Percentiles rank a stretch among this genome's conserved stretches.
These are phyloP conservation scores for Drosophila orena DNA, from an alignment of 1,140 invertebrate genomes.

Conservation along the genomic window DNA sequence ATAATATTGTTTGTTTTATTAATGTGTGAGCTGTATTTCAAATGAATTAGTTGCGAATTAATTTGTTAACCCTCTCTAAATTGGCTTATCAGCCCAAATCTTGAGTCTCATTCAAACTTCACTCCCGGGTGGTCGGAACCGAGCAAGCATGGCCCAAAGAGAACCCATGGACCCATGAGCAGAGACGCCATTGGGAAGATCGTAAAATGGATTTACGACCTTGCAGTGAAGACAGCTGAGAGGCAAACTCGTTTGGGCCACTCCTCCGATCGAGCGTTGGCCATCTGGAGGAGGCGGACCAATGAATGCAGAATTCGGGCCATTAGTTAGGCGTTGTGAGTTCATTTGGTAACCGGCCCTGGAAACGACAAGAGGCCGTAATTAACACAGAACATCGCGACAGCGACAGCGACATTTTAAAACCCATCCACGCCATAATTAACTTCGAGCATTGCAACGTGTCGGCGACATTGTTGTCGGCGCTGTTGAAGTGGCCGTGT, in stretches of 20 bases:
- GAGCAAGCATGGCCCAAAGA: constrained; percentile 21
- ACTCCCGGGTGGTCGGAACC: constrained; percentile 32
- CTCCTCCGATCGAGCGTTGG: constrained; percentile 40
- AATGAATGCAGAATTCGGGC: constrained; percentile 67
- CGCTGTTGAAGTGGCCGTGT: constrained; percentile 44
- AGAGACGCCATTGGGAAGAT: constrained; percentile 69
- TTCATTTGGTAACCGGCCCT: constrained; percentile 17
- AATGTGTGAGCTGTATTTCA: not conserved
- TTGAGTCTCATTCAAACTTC: not conserved
- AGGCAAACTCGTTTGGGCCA: constrained; percentile 72
- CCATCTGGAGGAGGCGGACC: constrained; percentile 40
- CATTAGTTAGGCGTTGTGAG: constrained; percentile 35
- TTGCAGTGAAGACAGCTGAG: constrained; percentile 27
- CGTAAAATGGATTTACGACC: constrained; percentile 73
- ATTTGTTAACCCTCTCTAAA: not conserved
- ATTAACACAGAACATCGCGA: constrained; percentile 67
- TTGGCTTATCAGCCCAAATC: no score
- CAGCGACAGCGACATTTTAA: constrained; percentile 41
- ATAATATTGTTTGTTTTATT: no score
- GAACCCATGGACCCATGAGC: constrained; percentile 28
- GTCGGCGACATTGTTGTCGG: constrained; percentile 47
- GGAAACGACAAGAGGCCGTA: constrained; percentile 61
- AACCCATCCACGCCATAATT: constrained; percentile 66
- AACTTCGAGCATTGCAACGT: constrained; percentile 66
- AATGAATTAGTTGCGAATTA: no score